Conservation (phyloP, 1,140 invertebrate species). For the Diploscapter pachys region DNA sequence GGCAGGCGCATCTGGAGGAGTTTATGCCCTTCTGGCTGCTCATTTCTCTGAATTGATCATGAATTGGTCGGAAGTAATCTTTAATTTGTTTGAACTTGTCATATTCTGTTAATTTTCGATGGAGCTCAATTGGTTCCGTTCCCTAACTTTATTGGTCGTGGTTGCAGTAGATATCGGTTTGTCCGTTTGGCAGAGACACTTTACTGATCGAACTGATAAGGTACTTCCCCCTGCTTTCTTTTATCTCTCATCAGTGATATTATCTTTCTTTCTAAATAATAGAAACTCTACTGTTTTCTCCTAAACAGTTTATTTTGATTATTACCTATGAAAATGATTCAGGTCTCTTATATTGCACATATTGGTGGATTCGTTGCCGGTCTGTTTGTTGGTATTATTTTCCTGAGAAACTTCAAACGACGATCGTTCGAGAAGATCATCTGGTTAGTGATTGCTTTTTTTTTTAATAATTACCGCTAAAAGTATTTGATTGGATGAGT, state of each 20-base stretch:
- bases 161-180: constrained; percentile 62
- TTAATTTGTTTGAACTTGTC: background rate
- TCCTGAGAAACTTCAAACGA: constrained; percentile 69
- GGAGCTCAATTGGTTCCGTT: constrained; percentile 77
- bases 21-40: constrained; percentile 88
- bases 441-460: too few relatives aligned
- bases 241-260: constrained; percentile 60
- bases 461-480: too few relatives aligned
- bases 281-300: too few relatives aligned
- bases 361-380: constrained; percentile 83
- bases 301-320: too few relatives aligned
- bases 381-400: constrained; percentile 81
- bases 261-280: constrained; percentile 43
- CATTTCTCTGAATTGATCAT: constrained; percentile 93
- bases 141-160: constrained; percentile 71
- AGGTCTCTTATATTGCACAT: constrained; percentile 89
- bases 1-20: constrained; percentile 90
- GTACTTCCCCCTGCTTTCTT: background rate
- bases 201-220: constrained; percentile 25
- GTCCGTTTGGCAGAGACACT: constrained; percentile 34
- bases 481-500: too few relatives aligned
- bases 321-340: constrained; percentile 44
- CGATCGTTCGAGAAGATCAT: too few relatives aligned
- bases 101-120: constrained; percentile 62
- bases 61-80: constrained; percentile 74